These are phyloP conservation scores for Netelia melanura DNA, from an alignment of 2,888 invertebrate genomes.

Conservation along the genomic window DNA sequence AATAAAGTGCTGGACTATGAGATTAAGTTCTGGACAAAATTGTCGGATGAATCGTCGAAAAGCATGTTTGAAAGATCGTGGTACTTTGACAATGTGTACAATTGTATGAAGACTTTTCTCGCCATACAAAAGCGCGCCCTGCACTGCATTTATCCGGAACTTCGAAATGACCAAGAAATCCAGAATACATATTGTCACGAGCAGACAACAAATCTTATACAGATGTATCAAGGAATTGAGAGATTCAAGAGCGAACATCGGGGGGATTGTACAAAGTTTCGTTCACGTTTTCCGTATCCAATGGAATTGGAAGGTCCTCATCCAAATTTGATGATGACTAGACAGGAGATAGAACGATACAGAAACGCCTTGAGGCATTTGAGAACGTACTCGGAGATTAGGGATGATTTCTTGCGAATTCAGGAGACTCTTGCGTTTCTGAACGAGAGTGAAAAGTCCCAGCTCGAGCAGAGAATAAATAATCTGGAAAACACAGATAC, in stretches of 20 bases:
- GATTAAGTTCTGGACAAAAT: constrained; percentile 73
- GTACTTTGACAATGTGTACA: constrained; percentile 71
- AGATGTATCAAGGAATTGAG: constrained; percentile 78
- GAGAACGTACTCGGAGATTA: constrained; percentile 61
- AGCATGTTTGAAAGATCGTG: constrained; percentile 55
- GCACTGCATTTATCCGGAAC: constrained; percentile 78
- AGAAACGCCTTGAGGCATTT: constrained; percentile 74
- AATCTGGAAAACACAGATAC: neutral
- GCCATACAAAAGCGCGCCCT: constrained; percentile 78
- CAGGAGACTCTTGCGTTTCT: constrained; percentile 66
- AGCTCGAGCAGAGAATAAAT: constrained; percentile 67
- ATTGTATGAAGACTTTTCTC: constrained; percentile 73
- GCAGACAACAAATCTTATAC: constrained; percentile 71
- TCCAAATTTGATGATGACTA: constrained; percentile 77
- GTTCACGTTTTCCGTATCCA: constrained; percentile 78
- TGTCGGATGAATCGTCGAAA: constrained; percentile 38
- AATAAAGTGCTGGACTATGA: constrained; percentile 77
- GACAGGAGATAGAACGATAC: constrained; percentile 75
- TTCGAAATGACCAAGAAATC: constrained; percentile 78
- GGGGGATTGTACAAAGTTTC: constrained; percentile 62
- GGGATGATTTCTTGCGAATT: constrained; percentile 64
- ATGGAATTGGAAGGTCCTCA: constrained; percentile 69
- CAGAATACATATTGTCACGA: constrained; percentile 75
- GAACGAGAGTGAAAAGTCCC: constrained; percentile 41
- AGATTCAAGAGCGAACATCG: constrained; percentile 76